Evolutionary conservation across 2,797 vertebrate species (phyloP).

Genomic region (Helostoma temminkii): DNA sequence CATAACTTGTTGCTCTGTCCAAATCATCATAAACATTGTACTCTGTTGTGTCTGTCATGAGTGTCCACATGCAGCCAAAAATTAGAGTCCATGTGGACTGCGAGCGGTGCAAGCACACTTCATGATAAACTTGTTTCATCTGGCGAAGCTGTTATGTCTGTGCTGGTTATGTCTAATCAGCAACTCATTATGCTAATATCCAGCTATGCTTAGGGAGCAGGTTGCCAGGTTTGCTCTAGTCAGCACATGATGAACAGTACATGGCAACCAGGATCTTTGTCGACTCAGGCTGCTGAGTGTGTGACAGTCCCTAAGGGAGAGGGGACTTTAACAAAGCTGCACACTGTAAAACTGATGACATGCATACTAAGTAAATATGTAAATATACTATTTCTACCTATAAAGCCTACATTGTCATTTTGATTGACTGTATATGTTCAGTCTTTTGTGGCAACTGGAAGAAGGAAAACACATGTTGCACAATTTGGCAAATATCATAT

Average conservation of each 20-base stretch:
- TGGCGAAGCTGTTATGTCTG: slow-evolving; percentile 6
- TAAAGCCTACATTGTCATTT: not conserved
- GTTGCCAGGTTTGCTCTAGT: slow-evolving; percentile 51
- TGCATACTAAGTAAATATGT: not conserved
- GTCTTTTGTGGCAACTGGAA: not conserved
- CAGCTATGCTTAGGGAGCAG: slow-evolving; percentile 33
- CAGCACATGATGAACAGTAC: slow-evolving; percentile 35
- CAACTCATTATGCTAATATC: slow-evolving; percentile 38
- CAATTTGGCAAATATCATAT: no score
- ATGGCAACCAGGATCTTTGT: slow-evolving; percentile 41
- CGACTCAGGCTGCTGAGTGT: slow-evolving; percentile 27
- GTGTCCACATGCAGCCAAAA: no score
- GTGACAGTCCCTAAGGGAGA: slow-evolving; percentile 13
- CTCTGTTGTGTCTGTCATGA: no score
- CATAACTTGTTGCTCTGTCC: no score
- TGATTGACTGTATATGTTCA: not conserved
- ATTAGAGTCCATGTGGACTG: no score
- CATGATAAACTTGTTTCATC: not conserved
- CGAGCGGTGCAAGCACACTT: not conserved
- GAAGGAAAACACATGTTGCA: not conserved
- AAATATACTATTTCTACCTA: not conserved
- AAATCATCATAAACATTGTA: no score
- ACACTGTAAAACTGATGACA: slow-evolving; percentile 17
- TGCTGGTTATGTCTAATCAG: slow-evolving; percentile 33
- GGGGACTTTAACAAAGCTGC: slow-evolving; percentile 12